Evolutionary conservation across 2,113 vertebrate species (phyloP), one percentile per base, ranked within the genome.

Genomic region (Muscicapa adusta): DNA sequence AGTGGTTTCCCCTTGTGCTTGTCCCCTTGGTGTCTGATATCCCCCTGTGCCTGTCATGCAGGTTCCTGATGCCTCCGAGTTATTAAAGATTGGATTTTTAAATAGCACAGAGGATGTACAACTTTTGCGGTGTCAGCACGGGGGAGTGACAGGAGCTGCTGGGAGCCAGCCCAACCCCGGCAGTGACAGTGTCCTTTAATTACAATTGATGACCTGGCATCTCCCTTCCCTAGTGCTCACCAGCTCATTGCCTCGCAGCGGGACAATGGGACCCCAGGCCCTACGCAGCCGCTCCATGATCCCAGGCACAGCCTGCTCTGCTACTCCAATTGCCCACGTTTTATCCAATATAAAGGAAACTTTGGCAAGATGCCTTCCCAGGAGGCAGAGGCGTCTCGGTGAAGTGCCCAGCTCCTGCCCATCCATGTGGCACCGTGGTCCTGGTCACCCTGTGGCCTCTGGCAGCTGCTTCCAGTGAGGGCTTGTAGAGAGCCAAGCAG

Each of bases 81-180:
- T 85, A 56, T 43, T 62, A 12, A 36, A 82, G 47, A 54, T 19
- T n/a, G 33, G 76, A n/a, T 45, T 68, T 78, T 75, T 62, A 85
- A 84, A 63, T 34, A 56, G 93, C 67, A 57, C 33, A 1, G 62
- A 67, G 47, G 76, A 82, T 51, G 77, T 18, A 8, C 40, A 11
- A 66, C 34, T 81, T 94, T 51, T 89, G 95, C 40, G 1, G 54
- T 20, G 20, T 92, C 96, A 95, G 96, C 92, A 67, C n/a, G 2
- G 65, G 50, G 77, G n/a, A 82, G 73, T 58, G 93, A 61, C 93
- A 54, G 72, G 79, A 92, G 78, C 82, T 85, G 85, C 90, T 71
- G 91, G 82, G 68, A 91, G 20, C 76, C 83, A 51, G 85, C 65
- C 90, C 76, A 33, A 8, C 61, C 76, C 47, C 65, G 38, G 45